These are phyloP conservation scores for Caloenas nicobarica DNA, from an alignment of 2,113 vertebrate species.

Conservation along the genomic window DNA sequence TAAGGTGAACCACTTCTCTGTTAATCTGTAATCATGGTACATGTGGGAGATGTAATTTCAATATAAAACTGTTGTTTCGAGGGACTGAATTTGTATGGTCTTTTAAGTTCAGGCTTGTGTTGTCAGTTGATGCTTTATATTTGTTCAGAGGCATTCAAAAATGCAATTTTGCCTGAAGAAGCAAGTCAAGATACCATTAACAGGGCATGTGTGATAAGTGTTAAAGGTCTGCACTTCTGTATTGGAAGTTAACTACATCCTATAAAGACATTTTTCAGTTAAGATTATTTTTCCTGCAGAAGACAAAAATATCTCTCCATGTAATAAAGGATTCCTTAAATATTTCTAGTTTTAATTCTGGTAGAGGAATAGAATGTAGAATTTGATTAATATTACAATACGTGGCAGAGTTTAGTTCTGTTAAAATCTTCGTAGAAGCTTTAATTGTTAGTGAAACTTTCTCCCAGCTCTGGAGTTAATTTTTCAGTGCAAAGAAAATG, in stretches of 20 bases:
- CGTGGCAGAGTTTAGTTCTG: neutral
- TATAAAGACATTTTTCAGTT: neutral
- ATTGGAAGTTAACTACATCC: accelerated
- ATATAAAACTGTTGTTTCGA: neutral
- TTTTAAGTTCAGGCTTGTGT: neutral
- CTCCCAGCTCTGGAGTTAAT: neutral
- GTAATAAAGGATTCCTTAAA: neutral
- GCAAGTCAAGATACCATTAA: neutral
- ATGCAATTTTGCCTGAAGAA: neutral
- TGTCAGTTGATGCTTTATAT: neutral
- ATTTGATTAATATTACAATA: neutral
- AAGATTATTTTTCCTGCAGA: neutral
- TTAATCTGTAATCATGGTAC: neutral
- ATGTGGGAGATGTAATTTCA: neutral
- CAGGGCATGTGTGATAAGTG: neutral
- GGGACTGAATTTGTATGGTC: neutral
- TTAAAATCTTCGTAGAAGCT: neutral
- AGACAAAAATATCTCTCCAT: neutral
- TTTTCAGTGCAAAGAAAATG: neutral
- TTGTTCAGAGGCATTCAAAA: neutral
- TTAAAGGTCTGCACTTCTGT: neutral
- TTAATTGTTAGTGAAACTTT: neutral
- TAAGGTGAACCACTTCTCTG: neutral
- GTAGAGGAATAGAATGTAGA: neutral
- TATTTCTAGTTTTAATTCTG: neutral